phyloP scores from a whole-genome alignment of 2,113 vertebrate genomes.

The Fulmarus glacialis region DNA sequence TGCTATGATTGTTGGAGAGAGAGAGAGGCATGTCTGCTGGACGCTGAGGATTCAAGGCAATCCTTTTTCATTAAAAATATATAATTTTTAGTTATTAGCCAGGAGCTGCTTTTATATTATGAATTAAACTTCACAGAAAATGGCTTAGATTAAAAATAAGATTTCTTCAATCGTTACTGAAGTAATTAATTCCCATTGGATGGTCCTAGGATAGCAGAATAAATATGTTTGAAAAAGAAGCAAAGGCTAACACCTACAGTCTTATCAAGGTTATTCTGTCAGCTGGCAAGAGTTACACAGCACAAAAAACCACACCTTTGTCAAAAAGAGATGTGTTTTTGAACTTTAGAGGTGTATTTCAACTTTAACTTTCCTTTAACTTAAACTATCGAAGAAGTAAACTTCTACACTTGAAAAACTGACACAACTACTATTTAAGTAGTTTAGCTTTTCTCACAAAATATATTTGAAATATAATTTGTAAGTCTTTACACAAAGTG shows the following conservation, averaged over 20 bases:
- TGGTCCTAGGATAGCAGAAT: background rate
- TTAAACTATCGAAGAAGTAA: background rate
- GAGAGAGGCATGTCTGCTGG: background rate
- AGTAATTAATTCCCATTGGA: slow-evolving; percentile 27
- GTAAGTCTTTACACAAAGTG: background rate
- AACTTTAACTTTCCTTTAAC: background rate
- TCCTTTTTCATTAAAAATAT: slow-evolving; percentile 3
- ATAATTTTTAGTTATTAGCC: background rate
- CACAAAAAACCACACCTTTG: background rate
- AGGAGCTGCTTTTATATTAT: background rate
- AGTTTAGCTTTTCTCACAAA: background rate
- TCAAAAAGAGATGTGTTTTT: background rate
- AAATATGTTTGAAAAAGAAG: background rate
- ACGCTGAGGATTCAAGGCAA: background rate
- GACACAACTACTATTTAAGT: background rate
- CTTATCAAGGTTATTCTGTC: background rate
- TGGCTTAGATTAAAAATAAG: background rate
- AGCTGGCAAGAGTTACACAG: background rate
- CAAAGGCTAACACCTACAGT: background rate
- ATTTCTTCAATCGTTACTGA: background rate
- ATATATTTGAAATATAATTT: background rate
- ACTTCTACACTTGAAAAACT: background rate
- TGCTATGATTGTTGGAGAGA: background rate
- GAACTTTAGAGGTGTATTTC: background rate
- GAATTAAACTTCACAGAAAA: slow-evolving; percentile 30